Percentiles rank a stretch among this genome's conserved stretches.
phyloP scores from a whole-genome alignment of 2,113 vertebrate genomes.

The Terrapene triunguis region DNA sequence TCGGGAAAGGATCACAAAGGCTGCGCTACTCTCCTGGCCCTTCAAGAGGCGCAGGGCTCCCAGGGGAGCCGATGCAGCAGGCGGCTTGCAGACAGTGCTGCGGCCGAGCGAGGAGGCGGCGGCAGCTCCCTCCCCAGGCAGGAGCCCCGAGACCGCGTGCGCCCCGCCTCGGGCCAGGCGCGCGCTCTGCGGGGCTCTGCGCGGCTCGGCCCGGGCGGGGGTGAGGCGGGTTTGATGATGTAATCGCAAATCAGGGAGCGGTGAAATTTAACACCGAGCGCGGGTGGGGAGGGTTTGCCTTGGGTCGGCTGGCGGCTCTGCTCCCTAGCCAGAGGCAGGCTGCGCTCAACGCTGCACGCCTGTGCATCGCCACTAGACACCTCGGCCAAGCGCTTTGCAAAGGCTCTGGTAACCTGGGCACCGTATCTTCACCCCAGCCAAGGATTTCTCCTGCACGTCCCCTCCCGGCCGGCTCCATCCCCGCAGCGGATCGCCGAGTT shows the following conservation, averaged over 20 bases:
- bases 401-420: not conserved
- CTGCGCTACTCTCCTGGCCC: not conserved
- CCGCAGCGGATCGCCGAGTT: not conserved
- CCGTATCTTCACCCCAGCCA: not conserved
- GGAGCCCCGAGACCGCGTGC: not conserved
- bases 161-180: not conserved
- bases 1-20: not conserved
- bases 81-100: not conserved
- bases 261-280: conserved; percentile 90
- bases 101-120: too few species aligned
- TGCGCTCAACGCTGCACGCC: conserved; percentile 8
- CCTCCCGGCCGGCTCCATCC: not conserved
- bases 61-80: not conserved
- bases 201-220: not conserved
- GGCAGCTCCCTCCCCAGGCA: not conserved
- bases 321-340: conserved; percentile 60
- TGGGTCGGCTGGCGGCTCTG: conserved; percentile 41
- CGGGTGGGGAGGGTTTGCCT: conserved; percentile 44
- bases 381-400: too few species aligned
- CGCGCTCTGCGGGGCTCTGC: not conserved
- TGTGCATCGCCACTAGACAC: conserved; percentile 38
- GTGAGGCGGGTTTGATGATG: conserved; percentile 74
- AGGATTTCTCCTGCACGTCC: conserved; percentile 16
- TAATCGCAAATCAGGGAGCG: conserved; percentile 82
- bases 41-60: not conserved